A percentile compares a stretch with the other conserved stretches of the same genome.
phyloP scores from a whole-genome alignment of 1,140 invertebrate species.

The Zaprionus africanus region DNA sequence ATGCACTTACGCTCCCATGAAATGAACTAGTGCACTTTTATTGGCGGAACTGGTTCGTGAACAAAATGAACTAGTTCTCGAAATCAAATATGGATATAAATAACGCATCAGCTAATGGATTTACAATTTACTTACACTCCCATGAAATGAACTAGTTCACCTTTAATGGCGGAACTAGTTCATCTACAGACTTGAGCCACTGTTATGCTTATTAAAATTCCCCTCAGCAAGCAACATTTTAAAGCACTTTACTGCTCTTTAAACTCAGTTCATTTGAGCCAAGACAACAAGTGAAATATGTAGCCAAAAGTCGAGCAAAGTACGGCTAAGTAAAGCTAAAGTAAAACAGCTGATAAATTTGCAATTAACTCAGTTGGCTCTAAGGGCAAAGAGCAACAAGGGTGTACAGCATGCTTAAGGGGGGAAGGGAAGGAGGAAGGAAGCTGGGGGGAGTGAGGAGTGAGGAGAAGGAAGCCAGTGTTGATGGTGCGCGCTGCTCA shows the following conservation, averaged over 20 bases:
- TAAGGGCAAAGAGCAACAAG: background rate
- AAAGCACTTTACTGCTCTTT: background rate
- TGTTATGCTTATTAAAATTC: background rate
- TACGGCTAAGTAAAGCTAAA: background rate
- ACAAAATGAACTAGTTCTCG: too few species aligned
- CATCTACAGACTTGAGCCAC: background rate
- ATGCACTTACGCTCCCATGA: too few species aligned
- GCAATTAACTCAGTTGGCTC: conserved; percentile 24
- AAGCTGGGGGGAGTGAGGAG: background rate
- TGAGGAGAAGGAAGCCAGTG: background rate
- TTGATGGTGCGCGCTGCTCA: conserved; percentile 5
- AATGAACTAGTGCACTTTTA: background rate
- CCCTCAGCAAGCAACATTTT: background rate
- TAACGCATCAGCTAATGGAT: too few species aligned
- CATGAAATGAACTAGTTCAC: background rate
- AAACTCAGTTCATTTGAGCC: background rate
- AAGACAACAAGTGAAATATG: background rate
- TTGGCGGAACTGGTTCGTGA: background rate
- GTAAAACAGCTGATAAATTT: conserved; percentile 32
- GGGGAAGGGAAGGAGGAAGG: fast-evolving
- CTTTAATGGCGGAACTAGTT: background rate
- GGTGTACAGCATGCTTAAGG: background rate
- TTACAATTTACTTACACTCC: too few species aligned
- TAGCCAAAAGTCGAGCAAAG: background rate
- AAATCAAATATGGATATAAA: background rate